These are phyloP conservation scores for Syrphus vitripennis DNA, from an alignment of 2,888 invertebrate species.

Conservation along the genomic window DNA sequence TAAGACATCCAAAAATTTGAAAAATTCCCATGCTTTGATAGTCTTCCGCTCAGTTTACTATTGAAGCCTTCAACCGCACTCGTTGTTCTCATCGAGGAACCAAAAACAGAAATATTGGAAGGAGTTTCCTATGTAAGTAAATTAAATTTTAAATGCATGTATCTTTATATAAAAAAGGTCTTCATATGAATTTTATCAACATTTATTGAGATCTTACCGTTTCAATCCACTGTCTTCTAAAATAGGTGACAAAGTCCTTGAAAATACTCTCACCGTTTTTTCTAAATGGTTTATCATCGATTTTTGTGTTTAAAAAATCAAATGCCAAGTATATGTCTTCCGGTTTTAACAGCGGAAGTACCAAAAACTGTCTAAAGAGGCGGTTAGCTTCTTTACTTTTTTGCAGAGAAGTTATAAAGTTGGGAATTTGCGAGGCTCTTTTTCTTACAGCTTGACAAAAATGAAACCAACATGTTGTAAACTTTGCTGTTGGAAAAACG, in stretches of 20 bases:
- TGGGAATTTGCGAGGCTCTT: too few relatives aligned
- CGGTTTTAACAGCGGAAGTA: neutral
- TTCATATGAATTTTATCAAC: too few relatives aligned
- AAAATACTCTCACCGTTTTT: slow-evolving; percentile 10
- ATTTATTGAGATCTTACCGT: too few relatives aligned
- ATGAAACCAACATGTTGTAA: too few relatives aligned
- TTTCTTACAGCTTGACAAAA: too few relatives aligned
- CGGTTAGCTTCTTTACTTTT: neutral
- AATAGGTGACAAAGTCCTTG: slow-evolving; percentile 11
- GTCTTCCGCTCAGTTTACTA: neutral
- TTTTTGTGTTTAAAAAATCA: neutral
- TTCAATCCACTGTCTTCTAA: neutral
- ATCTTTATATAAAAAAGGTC: too few relatives aligned
- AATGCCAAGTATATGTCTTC: too few relatives aligned
- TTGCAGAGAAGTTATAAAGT: too few relatives aligned
- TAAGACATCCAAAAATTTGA: slow-evolving; percentile 17
- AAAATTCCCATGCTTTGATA: neutral
- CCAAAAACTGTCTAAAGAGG: neutral
- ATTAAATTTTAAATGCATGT: too few relatives aligned
- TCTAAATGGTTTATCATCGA: slow-evolving; percentile 9
- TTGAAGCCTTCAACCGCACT: slow-evolving; percentile 1
- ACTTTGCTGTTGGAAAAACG: too few relatives aligned
- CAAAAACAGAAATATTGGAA: neutral
- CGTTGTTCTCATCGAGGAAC: slow-evolving; percentile 7
- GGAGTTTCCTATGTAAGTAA: slow-evolving; percentile 19